Percentiles rank a stretch among this genome's conserved stretches.
Conservation (phyloP, 1,140 invertebrate species). For the Drosophila setifemur region DNA sequence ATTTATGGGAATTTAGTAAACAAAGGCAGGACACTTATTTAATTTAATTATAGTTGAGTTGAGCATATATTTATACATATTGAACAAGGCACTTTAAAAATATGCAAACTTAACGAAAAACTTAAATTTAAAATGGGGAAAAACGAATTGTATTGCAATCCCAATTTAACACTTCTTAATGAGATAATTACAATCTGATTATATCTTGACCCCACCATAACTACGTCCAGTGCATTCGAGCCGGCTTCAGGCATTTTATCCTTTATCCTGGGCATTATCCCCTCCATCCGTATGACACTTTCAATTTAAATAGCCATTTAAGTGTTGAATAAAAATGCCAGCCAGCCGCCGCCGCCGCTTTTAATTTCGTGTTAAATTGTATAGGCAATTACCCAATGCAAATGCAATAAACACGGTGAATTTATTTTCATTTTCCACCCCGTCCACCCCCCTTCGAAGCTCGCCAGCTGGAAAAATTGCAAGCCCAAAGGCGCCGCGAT, state of each 20-base stretch:
- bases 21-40: no score
- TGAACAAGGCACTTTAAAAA: no score
- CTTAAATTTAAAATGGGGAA: no score
- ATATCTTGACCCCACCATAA: neutral
- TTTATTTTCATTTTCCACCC: constrained; percentile 70
- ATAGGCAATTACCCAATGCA: constrained; percentile 74
- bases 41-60: no score
- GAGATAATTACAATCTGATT: constrained; percentile 1
- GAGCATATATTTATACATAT: no score
- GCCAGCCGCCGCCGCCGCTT: constrained; percentile 20
- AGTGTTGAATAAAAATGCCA: constrained; percentile 71
- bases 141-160: no score
- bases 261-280: constrained; percentile 22
- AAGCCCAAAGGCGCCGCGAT: constrained; percentile 47
- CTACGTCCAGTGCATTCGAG: constrained; percentile 4
- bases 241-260: constrained; percentile 10
- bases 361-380: constrained; percentile 78
- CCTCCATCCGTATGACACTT: constrained; percentile 32
- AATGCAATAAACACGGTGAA: constrained; percentile 74
- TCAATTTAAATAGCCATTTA: constrained; percentile 74
- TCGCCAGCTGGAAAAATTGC: constrained; percentile 30
- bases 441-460: neutral
- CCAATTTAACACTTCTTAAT: neutral
- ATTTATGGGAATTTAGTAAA: no score
- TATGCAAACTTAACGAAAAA: no score